These are phyloP conservation scores for Buathra laborator DNA, from an alignment of 2,888 invertebrate genomes.

Conservation along the genomic window DNA sequence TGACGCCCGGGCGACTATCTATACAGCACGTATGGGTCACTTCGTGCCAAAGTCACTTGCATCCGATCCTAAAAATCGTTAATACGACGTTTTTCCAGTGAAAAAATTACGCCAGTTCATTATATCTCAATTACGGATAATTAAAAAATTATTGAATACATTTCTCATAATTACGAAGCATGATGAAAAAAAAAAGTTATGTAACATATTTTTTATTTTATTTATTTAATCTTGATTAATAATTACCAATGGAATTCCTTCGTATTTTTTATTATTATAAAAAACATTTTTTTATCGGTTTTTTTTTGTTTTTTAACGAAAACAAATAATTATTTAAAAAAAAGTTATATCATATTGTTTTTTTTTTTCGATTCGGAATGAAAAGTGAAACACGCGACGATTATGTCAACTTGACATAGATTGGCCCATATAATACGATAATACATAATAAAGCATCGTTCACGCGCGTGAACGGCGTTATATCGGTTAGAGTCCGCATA, in stretches of 20 bases:
- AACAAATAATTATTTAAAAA: background rate
- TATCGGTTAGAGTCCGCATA: background rate
- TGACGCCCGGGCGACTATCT: constrained; percentile 16
- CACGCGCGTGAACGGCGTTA: background rate
- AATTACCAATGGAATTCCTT: too few species aligned
- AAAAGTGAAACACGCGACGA: background rate
- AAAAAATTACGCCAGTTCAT: too few species aligned
- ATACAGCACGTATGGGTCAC: background rate
- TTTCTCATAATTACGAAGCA: too few species aligned
- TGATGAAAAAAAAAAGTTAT: too few species aligned
- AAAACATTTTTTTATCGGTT: background rate
- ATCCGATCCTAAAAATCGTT: background rate
- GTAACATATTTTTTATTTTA: too few species aligned
- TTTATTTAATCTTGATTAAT: too few species aligned
- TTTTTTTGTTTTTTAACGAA: background rate
- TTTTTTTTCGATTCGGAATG: background rate
- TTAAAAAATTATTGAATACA: too few species aligned
- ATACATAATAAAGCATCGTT: constrained; percentile 4
- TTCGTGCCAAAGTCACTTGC: background rate
- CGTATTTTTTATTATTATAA: too few species aligned
- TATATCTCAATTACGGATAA: too few species aligned
- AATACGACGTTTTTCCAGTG: background rate
- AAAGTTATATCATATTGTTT: background rate
- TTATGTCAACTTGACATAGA: background rate
- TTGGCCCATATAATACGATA: background rate